Base-by-base conservation (phyloP, 2,113 vertebrate genomes). In the Antigone vipio region DNA sequence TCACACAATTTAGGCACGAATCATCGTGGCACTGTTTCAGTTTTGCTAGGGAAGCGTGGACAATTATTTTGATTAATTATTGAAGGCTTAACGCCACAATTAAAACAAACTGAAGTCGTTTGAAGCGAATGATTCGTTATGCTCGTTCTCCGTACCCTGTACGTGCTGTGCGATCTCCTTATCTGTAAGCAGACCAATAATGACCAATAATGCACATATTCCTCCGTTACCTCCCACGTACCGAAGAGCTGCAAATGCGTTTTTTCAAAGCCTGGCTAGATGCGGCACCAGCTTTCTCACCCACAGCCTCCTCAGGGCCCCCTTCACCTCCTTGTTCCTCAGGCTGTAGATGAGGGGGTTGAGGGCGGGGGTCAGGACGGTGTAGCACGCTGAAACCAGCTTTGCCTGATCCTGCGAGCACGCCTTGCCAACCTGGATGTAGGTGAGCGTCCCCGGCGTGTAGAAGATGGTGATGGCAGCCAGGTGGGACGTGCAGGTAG, bases 321-420 rank as follows among this genome's bases (percentile, higher is more conserved):
- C 58, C 76, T 93, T 91, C 35, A 94, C 88, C 35, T 92, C 93
- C 27, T 68, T 44, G 62, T 96, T 95, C 76, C 96, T 88, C 64
- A 94, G 85, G 68, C 85, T 91, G 79, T 94, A 95, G 45, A 93
- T 68, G 42, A 96, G 59, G 9, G 96, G 96, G 47, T 96, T 96
- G 34, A 95, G 45, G 62, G 92, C 69, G 63, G 96, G 95, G 21
- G 87, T 94, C 16, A 97, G 58, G 72, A 85, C 13, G 18, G 27
- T 73, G 52, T 97, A 93, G 44, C 88, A 74, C 9, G 15, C 47
- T 1, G 94, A 79, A n/a, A 87, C 47, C 56, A 94, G 35, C 60
- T 76, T 92, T 3, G 76, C 67, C 56, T 34, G 71, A 4, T 69
- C 74, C 56, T 60, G 8, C 2, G 45, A 53, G 32, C 74, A 55